Percentiles rank a stretch among this genome's conserved stretches.
phyloP scores from a whole-genome alignment of 2,797 vertebrate genomes.

The Leucoraja ocellata region DNA sequence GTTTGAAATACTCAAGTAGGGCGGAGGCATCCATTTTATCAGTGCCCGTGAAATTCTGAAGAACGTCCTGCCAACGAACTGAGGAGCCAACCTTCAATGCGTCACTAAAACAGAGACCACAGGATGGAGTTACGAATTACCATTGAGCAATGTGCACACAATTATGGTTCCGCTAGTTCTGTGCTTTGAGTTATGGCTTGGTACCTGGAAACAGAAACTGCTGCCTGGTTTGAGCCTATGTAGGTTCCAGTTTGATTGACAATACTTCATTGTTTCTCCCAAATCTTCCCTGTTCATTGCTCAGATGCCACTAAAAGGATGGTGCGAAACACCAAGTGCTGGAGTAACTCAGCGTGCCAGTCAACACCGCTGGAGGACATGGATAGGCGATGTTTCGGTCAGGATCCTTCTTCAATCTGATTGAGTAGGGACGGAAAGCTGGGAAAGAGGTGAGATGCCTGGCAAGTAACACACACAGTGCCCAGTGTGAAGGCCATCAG shows the following conservation, averaged over 20 bases:
- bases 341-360: too few species aligned
- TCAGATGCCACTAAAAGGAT: too few species aligned
- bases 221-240: background rate
- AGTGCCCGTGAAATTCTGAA: constrained; percentile 63
- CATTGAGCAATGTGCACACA: too few species aligned
- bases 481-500: too few species aligned
- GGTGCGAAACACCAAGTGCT: background rate
- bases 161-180: background rate
- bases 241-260: too few species aligned
- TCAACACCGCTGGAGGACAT: too few species aligned
- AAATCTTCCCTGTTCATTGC: background rate
- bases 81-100: constrained; percentile 75
- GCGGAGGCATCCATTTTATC: constrained; percentile 66
- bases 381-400: too few species aligned
- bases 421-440: too few species aligned
- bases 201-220: background rate
- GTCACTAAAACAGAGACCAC: constrained; percentile 52
- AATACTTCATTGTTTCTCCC: background rate
- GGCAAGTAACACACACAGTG: too few species aligned
- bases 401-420: too few species aligned
- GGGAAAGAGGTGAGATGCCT: too few species aligned
- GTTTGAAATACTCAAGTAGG: constrained; percentile 79
- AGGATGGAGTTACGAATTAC: background rate
- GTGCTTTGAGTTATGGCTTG: too few species aligned
- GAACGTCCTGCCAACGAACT: constrained; percentile 69